Percentiles rank a stretch among this genome's conserved stretches.
Evolutionary conservation across 2,797 vertebrate genomes (phyloP).

Genomic region (Eutrigla gurnardus): DNA sequence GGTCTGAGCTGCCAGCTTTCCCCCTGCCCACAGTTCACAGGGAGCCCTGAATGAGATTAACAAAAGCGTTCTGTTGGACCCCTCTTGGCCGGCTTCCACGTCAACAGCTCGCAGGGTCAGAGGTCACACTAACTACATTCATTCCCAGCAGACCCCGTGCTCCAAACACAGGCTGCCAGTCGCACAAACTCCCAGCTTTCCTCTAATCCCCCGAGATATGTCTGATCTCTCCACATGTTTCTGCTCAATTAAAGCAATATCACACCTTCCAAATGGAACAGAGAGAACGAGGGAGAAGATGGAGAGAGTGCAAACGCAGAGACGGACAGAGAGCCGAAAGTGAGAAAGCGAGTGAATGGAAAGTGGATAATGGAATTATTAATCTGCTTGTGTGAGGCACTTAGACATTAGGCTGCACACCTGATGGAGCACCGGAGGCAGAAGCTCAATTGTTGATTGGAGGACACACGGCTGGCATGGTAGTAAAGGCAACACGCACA

Average conservation of each 20-base stretch:
- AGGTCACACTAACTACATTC: slow-evolving; percentile 99
- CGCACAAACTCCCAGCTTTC: slow-evolving; percentile 95
- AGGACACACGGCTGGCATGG: slow-evolving; percentile 57
- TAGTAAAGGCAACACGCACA: slow-evolving; percentile 20
- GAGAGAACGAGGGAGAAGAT: slow-evolving; percentile 78
- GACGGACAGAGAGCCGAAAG: slow-evolving; percentile 57
- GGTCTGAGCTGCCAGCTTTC: slow-evolving; percentile 95
- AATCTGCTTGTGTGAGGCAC: slow-evolving; percentile 62
- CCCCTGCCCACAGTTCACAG: slow-evolving; percentile 90
- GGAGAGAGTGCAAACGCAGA: slow-evolving; percentile 78
- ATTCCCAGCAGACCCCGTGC: slow-evolving; percentile 98
- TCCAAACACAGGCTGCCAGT: slow-evolving; percentile 95
- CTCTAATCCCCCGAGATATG: slow-evolving; percentile 99
- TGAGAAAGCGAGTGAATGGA: slow-evolving; percentile 70
- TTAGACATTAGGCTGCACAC: slow-evolving; percentile 65
- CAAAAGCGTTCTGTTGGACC: slow-evolving; percentile 99
- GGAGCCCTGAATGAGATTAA: slow-evolving; percentile 98
- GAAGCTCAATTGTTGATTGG: slow-evolving; percentile 69
- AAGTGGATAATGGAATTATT: slow-evolving; percentile 69
- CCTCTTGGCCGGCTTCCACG: slow-evolving; percentile 97
- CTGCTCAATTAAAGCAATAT: slow-evolving; percentile 99
- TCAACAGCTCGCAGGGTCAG: slow-evolving; percentile 98
- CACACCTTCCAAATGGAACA: slow-evolving; percentile 93
- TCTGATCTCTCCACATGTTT: slow-evolving; percentile 99
- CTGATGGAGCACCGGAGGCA: slow-evolving; percentile 71